Evolutionary conservation across 2,888 invertebrate genomes (phyloP), one percentile per base, ranked within the genome.

Genomic region (Dexiosoma caninum): DNA sequence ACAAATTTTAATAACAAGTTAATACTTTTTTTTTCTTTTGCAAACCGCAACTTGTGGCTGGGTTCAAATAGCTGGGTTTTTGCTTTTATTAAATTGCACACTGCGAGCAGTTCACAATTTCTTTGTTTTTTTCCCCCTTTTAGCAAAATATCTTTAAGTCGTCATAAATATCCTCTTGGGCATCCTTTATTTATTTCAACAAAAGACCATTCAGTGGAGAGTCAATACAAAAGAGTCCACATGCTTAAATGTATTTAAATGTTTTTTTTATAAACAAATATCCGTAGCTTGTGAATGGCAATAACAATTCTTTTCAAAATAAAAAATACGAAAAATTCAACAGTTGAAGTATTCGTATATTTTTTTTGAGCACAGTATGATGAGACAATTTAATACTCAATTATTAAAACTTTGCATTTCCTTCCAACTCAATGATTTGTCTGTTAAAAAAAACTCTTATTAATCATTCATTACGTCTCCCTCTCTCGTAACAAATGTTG

Each of bases 141-240:
- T 51, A 8, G 19, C 49, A 30, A 32, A 14, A 51, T 49, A 44
- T 46, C 57, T 14, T 46, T 71, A 37, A 64, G 37, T 57, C 55
- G 46, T 44, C 37, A 59, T 66, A 66, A 75, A 66, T 66, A 57
- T 57, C 49, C 66, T 75, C 74, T 57, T n/a, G 74, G 44, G 74
- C 10, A 14, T 49, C 14, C 37, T 62, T 74, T 40, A 49, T n/a
- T 37, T 46, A 7, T 6, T n/a, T n/a, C n/a, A n/a, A 59, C 49
- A 40, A 59, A 57, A 74, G 55, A 44, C 49, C 37, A 55, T 49
- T 49, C 23, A 35, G 19, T 51, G 8, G 12, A 27, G 16, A 35
- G 21, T 21, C 32, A 55, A 42, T 32, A 21, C n/a, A 7, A 12
- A n/a, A 42, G n/a, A 2, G 27, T 9, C 51, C 10, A 32, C 4